phyloP scores from a whole-genome alignment of 2,113 vertebrate genomes.

The Macaca nemestrina region DNA sequence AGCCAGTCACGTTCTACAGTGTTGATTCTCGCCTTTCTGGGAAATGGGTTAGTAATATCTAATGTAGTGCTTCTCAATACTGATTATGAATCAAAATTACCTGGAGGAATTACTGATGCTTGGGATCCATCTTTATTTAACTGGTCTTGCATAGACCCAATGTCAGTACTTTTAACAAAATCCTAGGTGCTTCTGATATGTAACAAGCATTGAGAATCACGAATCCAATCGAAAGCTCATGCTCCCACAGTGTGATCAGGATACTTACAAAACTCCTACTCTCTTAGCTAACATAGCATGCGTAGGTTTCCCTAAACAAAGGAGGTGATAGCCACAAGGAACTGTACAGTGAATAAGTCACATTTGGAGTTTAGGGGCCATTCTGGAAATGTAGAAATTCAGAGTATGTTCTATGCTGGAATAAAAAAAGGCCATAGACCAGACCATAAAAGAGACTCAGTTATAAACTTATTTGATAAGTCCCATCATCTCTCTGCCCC shows the following conservation, averaged over 20 bases:
- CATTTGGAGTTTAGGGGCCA: background rate
- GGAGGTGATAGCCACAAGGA: background rate
- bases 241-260: background rate
- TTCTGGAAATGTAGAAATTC: background rate
- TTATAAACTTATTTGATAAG: background rate
- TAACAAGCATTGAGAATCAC: background rate
- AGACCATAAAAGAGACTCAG: background rate
- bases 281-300: background rate
- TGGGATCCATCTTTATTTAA: slow-evolving; percentile 30
- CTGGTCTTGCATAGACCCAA: background rate
- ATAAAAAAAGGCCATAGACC: background rate
- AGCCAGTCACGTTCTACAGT: background rate
- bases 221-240: background rate
- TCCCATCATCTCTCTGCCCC: background rate
- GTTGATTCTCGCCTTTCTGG: background rate
- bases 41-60: slow-evolving; percentile 21
- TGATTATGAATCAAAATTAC: slow-evolving; percentile 26
- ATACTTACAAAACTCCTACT: background rate
- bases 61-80: background rate
- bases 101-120: background rate
- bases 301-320: background rate
- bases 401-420: background rate
- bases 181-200: background rate
- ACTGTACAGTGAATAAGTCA: background rate
- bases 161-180: background rate